These are phyloP conservation scores for Zygogramma bicolorata DNA, from an alignment of 2,888 invertebrate genomes.

Conservation along the genomic window DNA sequence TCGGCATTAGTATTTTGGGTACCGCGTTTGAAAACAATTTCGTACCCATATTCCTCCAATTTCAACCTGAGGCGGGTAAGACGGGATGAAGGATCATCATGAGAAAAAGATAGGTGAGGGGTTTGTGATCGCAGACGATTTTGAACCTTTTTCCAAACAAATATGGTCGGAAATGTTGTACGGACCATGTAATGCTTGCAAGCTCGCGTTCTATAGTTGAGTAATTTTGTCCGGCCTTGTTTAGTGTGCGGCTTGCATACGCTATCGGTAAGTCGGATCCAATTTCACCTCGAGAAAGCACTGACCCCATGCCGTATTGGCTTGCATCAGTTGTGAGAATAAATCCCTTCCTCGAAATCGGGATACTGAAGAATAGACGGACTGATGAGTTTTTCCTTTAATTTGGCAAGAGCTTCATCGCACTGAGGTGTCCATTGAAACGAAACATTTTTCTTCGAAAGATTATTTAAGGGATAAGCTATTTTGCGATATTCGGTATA, in stretches of 20 bases:
- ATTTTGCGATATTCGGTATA: conserved; percentile 7
- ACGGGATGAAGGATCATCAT: no score
- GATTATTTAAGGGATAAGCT: background rate
- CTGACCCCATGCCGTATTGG: conserved; percentile 33
- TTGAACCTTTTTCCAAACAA: background rate
- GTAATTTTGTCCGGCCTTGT: background rate
- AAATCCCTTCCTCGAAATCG: conserved; percentile 36
- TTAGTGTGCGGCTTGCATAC: conserved; percentile 30
- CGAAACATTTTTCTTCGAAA: background rate
- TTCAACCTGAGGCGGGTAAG: no score
- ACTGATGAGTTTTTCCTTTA: background rate
- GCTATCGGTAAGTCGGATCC: conserved; percentile 32
- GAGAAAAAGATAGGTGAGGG: background rate
- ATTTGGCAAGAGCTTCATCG: background rate
- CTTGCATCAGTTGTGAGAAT: conserved; percentile 34
- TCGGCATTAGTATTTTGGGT: no score
- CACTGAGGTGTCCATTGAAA: background rate
- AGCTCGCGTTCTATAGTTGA: background rate
- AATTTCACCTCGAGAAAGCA: conserved; percentile 35
- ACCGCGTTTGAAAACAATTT: no score
- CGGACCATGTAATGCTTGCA: background rate
- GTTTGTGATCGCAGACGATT: background rate
- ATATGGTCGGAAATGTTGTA: background rate
- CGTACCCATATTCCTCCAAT: no score
- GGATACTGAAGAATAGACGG: conserved; percentile 27